phyloP scores from a whole-genome alignment of 2,113 vertebrate genomes.

The Rhinopomastus cyanomelas region DNA sequence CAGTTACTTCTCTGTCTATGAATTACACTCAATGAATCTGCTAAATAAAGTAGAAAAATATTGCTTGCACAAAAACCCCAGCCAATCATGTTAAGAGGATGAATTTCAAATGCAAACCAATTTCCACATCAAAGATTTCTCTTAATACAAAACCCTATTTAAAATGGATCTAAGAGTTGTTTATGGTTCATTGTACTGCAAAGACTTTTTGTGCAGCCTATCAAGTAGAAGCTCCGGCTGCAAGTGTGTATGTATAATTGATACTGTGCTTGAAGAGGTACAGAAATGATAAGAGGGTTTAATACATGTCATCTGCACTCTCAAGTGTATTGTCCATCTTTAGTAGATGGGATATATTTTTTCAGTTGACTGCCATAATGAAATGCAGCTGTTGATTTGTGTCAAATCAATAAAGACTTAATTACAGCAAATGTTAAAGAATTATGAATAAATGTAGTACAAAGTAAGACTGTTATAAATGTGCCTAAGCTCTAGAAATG shows the following conservation, averaged over 20 bases:
- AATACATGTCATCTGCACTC: neutral
- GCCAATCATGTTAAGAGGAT: neutral
- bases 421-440: conserved; percentile 21
- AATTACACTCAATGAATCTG: neutral
- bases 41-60: neutral
- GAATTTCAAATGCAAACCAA: conserved; percentile 36
- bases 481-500: neutral
- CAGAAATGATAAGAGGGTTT: neutral
- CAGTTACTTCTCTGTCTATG: neutral
- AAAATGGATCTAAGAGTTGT: conserved; percentile 19
- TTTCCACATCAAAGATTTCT: conserved; percentile 51
- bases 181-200: neutral
- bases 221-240: neutral
- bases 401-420: conserved; percentile 26
- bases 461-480: neutral
- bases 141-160: neutral
- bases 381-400: conserved; percentile 13
- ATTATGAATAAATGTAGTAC: neutral
- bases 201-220: neutral
- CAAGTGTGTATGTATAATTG: neutral
- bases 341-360: neutral
- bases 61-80: neutral
- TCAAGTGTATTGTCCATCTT: neutral
- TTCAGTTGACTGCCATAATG: conserved; percentile 15
- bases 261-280: conserved; percentile 18